Evolutionary conservation across 1,140 invertebrate species (phyloP), one percentile per base, ranked within the genome.

Genomic region (Hermetia illucens): DNA sequence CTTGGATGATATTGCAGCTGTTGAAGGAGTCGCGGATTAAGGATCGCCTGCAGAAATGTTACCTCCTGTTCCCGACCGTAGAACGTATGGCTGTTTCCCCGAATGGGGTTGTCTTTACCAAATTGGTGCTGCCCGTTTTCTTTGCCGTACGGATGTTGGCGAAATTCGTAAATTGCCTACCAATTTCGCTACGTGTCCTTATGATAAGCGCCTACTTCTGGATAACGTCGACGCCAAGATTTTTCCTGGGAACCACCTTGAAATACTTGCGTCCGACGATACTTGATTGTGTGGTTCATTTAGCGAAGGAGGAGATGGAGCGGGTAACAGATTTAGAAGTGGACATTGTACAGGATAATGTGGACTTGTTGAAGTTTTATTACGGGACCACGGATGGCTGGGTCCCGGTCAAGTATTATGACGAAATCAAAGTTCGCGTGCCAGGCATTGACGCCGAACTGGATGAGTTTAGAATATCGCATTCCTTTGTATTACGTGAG

Each of bases 1-100:
- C 72, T 42, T 85, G 86, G 69, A 77, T 89, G 43, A 69, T 73
- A 40, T 52, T 86, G n/a, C 74, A 89, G 45, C 49, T 88, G 15
- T 47, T 91, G 4, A 71, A 80, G 45, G 51, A 74, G 32, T 44
- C 61, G 19, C 45, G 57, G 16, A 61, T 77, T 21, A 58, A 57
- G 12, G 41, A 55, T 9, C 63, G 57, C 44, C 49, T 77, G 21
- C 50, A 53, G 5, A 70, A 71, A 46, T 66, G 64, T 50, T 87
- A 77, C 53, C 57, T 90, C 31, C 49, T 91, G 0, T 90, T 89
- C 63, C 87, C 87, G 4, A 84, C 85, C 0, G 64, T 92, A 9
- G 82, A 90, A 58, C 53, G 74, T 33, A 84, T 92, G 73, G 70
- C 71, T 9, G 62, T 70, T 13, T 79, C 74, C 17, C 71, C 69